Evolutionary conservation across 2,113 vertebrate genomes (phyloP).

Genomic region (Pterocles burchelli): DNA sequence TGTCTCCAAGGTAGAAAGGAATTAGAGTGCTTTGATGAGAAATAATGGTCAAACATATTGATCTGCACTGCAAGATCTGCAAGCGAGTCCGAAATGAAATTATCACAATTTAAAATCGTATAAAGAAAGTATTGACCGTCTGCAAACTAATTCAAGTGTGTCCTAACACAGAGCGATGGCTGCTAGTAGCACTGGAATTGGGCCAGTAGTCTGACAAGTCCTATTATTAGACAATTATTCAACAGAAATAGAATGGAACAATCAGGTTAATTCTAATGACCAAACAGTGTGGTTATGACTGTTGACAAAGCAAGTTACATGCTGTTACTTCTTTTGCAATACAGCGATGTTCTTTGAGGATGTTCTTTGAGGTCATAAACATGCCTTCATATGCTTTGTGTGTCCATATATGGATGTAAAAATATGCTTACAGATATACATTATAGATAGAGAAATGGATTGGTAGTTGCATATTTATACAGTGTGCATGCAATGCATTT

Average conservation of each 20-base stretch:
- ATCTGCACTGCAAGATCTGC: conserved; percentile 24
- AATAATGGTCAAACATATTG: conserved; percentile 58
- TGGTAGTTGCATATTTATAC: not conserved
- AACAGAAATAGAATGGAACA: not conserved
- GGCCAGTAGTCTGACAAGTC: not conserved
- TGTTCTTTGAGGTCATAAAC: not conserved
- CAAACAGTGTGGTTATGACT: not conserved
- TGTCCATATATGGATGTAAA: not conserved
- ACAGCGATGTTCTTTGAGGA: not conserved
- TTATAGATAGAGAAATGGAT: not conserved
- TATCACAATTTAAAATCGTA: conserved; percentile 65
- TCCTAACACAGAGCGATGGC: not conserved
- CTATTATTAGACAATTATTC: conserved; percentile 5
- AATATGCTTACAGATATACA: not conserved
- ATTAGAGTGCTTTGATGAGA: conserved; percentile 70
- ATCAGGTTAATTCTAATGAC: not conserved
- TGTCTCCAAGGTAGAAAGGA: conserved; percentile 49
- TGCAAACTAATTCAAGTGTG: conserved; percentile 33
- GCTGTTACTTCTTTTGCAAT: not conserved
- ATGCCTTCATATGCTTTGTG: not conserved
- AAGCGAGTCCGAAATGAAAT: conserved; percentile 59
- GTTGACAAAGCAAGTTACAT: not conserved
- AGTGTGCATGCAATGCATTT: not conserved
- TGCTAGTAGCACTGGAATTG: not conserved
- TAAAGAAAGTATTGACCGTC: conserved; percentile 41